Percentiles rank a stretch among this genome's conserved stretches.
These are phyloP conservation scores for Plotosus lineatus DNA, from an alignment of 2,113 vertebrate genomes.

Conservation along the genomic window DNA sequence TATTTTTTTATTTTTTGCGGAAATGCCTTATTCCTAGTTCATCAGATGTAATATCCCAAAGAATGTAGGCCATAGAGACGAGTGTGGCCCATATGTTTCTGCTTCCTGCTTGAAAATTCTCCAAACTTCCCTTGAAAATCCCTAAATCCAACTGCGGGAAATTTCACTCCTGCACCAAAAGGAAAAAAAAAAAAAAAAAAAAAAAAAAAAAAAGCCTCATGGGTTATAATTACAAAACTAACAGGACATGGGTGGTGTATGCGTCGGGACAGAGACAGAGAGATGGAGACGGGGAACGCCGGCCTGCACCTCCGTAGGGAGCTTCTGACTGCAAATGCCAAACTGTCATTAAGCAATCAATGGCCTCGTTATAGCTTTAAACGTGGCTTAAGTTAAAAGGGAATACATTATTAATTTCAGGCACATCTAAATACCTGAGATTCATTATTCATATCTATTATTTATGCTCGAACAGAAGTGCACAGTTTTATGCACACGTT, in stretches of 20 bases:
- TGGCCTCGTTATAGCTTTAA: conserved; percentile 54
- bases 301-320: conserved; percentile 28
- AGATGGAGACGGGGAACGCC: background rate
- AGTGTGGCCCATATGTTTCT: conserved; percentile 62
- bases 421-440: conserved; percentile 45
- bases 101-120: conserved; percentile 71
- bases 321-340: conserved; percentile 40
- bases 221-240: conserved; percentile 48
- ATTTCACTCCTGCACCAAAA: conserved; percentile 62
- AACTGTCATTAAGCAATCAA: conserved; percentile 54
- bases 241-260: conserved; percentile 36
- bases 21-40: conserved; percentile 40
- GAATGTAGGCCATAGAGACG: conserved; percentile 47
- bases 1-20: conserved; percentile 22
- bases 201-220: conserved; percentile 14
- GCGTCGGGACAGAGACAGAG: conserved; percentile 18
- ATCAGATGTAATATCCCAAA: conserved; percentile 53
- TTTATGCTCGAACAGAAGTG: conserved; percentile 43
- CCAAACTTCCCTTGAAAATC: conserved; percentile 73
- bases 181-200: conserved; percentile 30
- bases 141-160: conserved; percentile 47
- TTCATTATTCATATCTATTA: conserved; percentile 49
- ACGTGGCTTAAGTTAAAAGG: conserved; percentile 53
- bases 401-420: conserved; percentile 54
- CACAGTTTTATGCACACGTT: background rate